phyloP scores from a whole-genome alignment of 2,888 invertebrate genomes.

The Perizoma affinitatum region DNA sequence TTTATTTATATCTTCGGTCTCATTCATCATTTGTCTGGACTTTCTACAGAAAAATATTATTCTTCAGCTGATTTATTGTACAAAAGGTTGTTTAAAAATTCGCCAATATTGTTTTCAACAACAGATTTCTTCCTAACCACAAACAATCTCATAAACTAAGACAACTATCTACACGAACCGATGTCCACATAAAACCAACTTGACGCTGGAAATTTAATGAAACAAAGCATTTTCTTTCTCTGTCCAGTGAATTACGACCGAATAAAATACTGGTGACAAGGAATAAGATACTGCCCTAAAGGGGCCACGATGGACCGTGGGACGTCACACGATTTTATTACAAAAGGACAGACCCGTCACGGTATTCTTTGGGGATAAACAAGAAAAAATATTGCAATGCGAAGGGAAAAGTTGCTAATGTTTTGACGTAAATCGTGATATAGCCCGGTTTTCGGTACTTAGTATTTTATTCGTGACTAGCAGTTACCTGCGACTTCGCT shows the following conservation, averaged over 20 bases:
- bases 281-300: slow-evolving; percentile 72
- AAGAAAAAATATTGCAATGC: slow-evolving; percentile 58
- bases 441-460: slow-evolving; percentile 1
- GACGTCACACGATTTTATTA: slow-evolving; percentile 74
- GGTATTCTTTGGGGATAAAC: slow-evolving; percentile 59
- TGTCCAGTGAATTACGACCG: slow-evolving; percentile 66
- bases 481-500: too few relatives aligned
- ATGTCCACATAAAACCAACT: slow-evolving; percentile 49
- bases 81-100: neutral
- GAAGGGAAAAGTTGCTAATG: slow-evolving; percentile 44
- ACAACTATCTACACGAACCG: slow-evolving; percentile 28
- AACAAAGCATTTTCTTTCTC: slow-evolving; percentile 61
- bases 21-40: too few relatives aligned
- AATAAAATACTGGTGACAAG: slow-evolving; percentile 74
- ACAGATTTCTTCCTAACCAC: slow-evolving; percentile 18
- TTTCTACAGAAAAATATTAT: too few relatives aligned
- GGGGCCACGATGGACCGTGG: slow-evolving; percentile 55
- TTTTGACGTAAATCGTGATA: slow-evolving; percentile 39
- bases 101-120: slow-evolving; percentile 6
- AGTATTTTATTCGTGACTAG: too few relatives aligned
- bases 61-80: too few relatives aligned
- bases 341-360: slow-evolving; percentile 62
- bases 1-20: too few relatives aligned
- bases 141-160: slow-evolving; percentile 36
- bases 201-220: slow-evolving; percentile 58